These are phyloP conservation scores for Omphaloscelis lunosa DNA, from an alignment of 2,888 invertebrate genomes.

Conservation along the genomic window DNA sequence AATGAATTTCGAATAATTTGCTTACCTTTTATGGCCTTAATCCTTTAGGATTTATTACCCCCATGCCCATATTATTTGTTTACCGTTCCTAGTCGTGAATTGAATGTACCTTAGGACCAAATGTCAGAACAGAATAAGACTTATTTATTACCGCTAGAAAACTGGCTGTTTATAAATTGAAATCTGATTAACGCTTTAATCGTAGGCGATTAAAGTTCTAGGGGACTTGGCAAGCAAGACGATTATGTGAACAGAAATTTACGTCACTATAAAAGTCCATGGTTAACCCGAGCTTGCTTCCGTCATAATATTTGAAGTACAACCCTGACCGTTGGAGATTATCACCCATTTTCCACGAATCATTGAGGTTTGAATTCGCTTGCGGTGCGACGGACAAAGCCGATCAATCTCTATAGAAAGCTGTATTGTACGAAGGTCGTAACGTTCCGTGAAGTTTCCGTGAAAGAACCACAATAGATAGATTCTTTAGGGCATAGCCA, in stretches of 20 bases:
- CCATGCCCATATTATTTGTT: constrained; percentile 28
- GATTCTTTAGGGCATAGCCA: constrained; percentile 57
- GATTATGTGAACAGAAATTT: constrained; percentile 36
- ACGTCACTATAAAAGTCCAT: constrained; percentile 35
- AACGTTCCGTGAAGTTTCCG: constrained; percentile 61
- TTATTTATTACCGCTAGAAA: constrained; percentile 3
- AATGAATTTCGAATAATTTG: constrained; percentile 45
- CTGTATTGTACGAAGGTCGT: constrained; percentile 65
- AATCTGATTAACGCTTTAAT: constrained; percentile 44
- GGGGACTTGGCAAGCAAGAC: constrained; percentile 7
- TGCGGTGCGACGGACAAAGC: constrained; percentile 72
- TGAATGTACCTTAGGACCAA: constrained; percentile 18
- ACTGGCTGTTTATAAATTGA: constrained; percentile 26
- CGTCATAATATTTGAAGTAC: constrained; percentile 69
- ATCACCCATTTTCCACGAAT: constrained; percentile 75
- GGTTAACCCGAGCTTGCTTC: constrained; percentile 50
- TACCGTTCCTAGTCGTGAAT: constrained; percentile 17
- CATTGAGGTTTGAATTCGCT: constrained; percentile 75
- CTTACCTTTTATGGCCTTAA: constrained; percentile 35
- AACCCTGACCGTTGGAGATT: constrained; percentile 58
- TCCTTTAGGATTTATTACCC: constrained; percentile 34
- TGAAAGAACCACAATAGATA: constrained; percentile 55
- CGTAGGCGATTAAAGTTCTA: background rate
- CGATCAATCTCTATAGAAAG: constrained; percentile 70
- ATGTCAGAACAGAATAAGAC: constrained; percentile 8